These are phyloP conservation scores for Egretta garzetta DNA, from an alignment of 2,113 vertebrate genomes.

Conservation along the genomic window DNA sequence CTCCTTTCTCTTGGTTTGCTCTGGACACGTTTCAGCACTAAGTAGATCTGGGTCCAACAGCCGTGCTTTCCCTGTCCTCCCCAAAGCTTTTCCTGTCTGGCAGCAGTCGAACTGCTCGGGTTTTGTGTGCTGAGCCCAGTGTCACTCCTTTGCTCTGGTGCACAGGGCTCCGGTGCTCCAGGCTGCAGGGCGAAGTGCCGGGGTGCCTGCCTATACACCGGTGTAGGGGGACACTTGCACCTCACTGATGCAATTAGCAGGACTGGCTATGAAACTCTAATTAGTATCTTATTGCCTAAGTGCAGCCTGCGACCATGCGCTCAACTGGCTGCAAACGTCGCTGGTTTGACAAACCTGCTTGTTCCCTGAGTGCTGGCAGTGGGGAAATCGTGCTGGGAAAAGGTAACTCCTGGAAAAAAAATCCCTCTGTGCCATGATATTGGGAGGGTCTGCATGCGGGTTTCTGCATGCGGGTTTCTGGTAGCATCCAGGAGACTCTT, in stretches of 20 bases:
- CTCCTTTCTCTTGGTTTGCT: not conserved
- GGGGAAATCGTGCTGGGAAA: not conserved
- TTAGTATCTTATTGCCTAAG: not conserved
- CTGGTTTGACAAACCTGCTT: not conserved
- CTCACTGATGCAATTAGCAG: not conserved
- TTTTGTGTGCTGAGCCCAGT: not conserved
- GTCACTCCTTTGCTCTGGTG: not conserved
- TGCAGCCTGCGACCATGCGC: not conserved
- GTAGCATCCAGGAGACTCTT: not conserved
- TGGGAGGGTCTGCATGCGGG: rapidly evolving
- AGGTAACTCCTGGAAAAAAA: not conserved
- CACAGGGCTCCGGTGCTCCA: not conserved
- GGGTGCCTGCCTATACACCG: rapidly evolving
- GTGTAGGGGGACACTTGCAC: not conserved
- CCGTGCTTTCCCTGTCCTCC: not conserved
- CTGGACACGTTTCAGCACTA: not conserved
- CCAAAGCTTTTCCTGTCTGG: not conserved
- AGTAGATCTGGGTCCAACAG: not conserved
- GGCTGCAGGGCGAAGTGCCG: not conserved
- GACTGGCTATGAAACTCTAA: not conserved
- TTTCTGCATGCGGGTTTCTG: not conserved
- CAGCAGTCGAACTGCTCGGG: not conserved
- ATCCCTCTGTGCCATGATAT: rapidly evolving
- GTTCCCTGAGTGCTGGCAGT: not conserved
- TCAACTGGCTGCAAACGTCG: rapidly evolving